phyloP scores from a whole-genome alignment of 2,113 vertebrate genomes.

The Xiphias gladius region DNA sequence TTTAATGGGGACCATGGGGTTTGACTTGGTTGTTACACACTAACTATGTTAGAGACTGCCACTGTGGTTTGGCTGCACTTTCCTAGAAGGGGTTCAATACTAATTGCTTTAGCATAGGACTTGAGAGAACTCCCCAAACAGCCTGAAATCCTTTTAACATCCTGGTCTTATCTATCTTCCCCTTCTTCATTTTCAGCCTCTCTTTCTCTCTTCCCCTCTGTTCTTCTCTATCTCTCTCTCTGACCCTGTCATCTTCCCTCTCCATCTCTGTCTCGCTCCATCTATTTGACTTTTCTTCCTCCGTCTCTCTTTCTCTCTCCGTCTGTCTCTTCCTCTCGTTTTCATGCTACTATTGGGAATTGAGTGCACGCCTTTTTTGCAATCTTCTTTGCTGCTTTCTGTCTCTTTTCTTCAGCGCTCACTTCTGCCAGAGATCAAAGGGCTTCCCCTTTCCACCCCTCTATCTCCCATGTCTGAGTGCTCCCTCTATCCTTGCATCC shows the following conservation, averaged over 20 bases:
- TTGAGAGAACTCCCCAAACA: constrained; percentile 79
- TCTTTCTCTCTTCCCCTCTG: constrained; percentile 33
- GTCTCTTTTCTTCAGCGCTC: constrained; percentile 74
- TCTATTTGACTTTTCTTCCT: constrained; percentile 56
- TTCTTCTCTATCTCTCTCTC: constrained; percentile 29
- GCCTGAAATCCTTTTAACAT: constrained; percentile 80
- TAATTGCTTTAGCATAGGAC: constrained; percentile 85
- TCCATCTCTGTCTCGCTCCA: constrained; percentile 54
- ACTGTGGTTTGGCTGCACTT: constrained; percentile 75
- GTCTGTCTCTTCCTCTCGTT: constrained; percentile 33
- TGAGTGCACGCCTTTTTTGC: constrained; percentile 79
- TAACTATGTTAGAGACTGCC: constrained; percentile 76
- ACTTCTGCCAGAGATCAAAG: constrained; percentile 85
- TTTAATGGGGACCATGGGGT: constrained; percentile 75
- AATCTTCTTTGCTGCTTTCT: constrained; percentile 73
- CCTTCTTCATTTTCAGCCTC: constrained; percentile 65
- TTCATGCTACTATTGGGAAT: constrained; percentile 74
- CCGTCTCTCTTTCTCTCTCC: constrained; percentile 41
- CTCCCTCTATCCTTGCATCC: constrained; percentile 59
- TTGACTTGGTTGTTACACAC: constrained; percentile 73
- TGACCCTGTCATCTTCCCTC: constrained; percentile 44
- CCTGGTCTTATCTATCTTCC: constrained; percentile 77
- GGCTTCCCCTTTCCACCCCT: constrained; percentile 75
- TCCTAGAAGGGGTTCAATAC: constrained; percentile 83
- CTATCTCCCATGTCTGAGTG: constrained; percentile 65